phyloP scores from a whole-genome alignment of 2,888 invertebrate genomes.

The Drosophila helvetica region DNA sequence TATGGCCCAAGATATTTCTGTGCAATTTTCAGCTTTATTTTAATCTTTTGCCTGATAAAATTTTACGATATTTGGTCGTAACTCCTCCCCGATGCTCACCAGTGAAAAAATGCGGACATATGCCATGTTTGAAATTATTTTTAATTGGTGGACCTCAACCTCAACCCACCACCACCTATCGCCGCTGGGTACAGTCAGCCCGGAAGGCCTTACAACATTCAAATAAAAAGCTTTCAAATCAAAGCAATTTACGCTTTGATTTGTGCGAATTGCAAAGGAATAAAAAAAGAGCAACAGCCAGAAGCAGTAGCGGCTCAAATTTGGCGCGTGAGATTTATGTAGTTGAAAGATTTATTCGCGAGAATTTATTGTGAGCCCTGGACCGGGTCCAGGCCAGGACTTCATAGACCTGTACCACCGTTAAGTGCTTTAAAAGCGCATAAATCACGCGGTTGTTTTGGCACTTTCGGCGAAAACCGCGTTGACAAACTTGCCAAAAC shows the following conservation, averaged over 20 bases:
- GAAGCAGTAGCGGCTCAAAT: constrained; percentile 59
- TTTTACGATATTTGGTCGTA: constrained; percentile 66
- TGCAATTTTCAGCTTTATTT: constrained; percentile 73
- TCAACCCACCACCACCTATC: constrained; percentile 1
- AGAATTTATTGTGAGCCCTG: constrained; percentile 69
- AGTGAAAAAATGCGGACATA: constrained; percentile 64
- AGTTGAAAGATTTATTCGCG: constrained; percentile 82
- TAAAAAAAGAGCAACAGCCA: constrained; percentile 21
- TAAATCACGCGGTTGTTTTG: constrained; percentile 77
- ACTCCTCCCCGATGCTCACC: constrained; percentile 15
- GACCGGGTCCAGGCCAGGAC: constrained; percentile 47
- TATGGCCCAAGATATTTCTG: constrained; percentile 54
- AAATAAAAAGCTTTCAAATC: constrained; percentile 78
- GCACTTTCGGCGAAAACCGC: constrained; percentile 53
- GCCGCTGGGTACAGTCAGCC: constrained; percentile 71
- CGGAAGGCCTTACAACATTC: constrained; percentile 33
- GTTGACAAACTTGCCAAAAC: constrained; percentile 73
- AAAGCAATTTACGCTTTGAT: constrained; percentile 82
- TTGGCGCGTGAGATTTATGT: constrained; percentile 82
- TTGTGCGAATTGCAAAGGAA: constrained; percentile 68
- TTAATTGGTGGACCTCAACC: constrained; percentile 62
- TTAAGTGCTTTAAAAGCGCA: constrained; percentile 81
- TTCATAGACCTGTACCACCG: constrained; percentile 76
- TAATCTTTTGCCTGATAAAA: constrained; percentile 77
- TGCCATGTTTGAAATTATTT: constrained; percentile 71